A percentile compares a stretch with the other conserved stretches of the same genome.
phyloP scores from a whole-genome alignment of 2,113 vertebrate genomes.

The Ageneiosus marmoratus region DNA sequence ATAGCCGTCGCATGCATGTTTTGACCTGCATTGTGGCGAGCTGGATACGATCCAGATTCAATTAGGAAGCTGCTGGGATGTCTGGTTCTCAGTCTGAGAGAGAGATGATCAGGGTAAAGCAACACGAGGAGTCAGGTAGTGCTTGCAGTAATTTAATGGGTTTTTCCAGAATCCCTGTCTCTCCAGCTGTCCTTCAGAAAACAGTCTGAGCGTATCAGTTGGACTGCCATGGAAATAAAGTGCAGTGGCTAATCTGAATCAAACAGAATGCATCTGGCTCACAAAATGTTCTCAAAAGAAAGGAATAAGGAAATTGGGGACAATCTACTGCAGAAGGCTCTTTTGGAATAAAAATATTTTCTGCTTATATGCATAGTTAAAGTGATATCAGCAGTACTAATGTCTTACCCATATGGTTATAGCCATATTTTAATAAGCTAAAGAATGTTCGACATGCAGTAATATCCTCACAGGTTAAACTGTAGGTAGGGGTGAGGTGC shows the following conservation, averaged over 20 bases:
- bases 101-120: slow-evolving; percentile 50
- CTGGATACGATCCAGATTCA: slow-evolving; percentile 41
- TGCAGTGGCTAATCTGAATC: slow-evolving; percentile 21
- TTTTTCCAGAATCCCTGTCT: slow-evolving; percentile 43
- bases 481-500: too few relatives aligned
- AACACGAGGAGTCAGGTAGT: slow-evolving; percentile 40
- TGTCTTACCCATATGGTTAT: slow-evolving; percentile 8
- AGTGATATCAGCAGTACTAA: neutral
- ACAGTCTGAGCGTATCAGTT: slow-evolving; percentile 17
- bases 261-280: neutral
- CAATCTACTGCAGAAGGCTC: neutral
- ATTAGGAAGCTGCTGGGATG: slow-evolving; percentile 19
- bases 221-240: slow-evolving; percentile 44
- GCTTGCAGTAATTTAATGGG: slow-evolving; percentile 48
- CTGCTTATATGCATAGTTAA: neutral
- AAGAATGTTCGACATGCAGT: neutral
- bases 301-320: neutral
- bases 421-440: neutral
- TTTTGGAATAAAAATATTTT: neutral
- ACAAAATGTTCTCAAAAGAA: neutral
- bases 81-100: slow-evolving; percentile 6
- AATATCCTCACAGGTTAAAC: neutral
- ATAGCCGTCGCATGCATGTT: slow-evolving; percentile 31
- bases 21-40: slow-evolving; percentile 37
- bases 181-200: slow-evolving; percentile 40